A percentile compares a stretch with the other conserved stretches of the same genome.
phyloP scores from a whole-genome alignment of 1,140 invertebrate genomes.

The Drosophila burlai region DNA sequence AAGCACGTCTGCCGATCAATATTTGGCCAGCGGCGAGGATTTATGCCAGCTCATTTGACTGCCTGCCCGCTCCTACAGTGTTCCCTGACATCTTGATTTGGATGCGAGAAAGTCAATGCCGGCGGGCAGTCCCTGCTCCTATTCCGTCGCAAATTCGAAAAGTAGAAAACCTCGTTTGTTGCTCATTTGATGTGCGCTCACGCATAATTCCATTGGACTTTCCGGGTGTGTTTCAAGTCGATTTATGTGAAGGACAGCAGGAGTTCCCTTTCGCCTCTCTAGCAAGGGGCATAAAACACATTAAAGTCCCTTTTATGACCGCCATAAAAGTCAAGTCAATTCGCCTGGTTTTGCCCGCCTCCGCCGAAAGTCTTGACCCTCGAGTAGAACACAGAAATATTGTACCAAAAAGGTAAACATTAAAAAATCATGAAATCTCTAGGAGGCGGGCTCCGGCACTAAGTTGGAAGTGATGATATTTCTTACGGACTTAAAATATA shows the following conservation, averaged over 20 bases:
- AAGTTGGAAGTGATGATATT: conserved; percentile 29
- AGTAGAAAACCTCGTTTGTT: conserved; percentile 51
- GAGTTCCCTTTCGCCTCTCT: conserved; percentile 36
- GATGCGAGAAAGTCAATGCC: conserved; percentile 42
- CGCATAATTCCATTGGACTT: conserved; percentile 63
- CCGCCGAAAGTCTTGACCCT: conserved; percentile 39
- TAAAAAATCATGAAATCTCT: conserved; percentile 58
- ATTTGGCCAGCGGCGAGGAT: conserved; percentile 55
- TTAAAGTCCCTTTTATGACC: conserved; percentile 76
- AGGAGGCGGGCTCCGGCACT: conserved; percentile 8
- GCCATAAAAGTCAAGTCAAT: conserved; percentile 78
- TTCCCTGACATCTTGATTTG: conserved; percentile 70
- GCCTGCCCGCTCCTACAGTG: conserved; percentile 9
- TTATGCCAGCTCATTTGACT: conserved; percentile 77
- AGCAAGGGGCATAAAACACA: conserved; percentile 67
- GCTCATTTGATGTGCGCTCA: conserved; percentile 57
- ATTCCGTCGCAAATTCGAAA: conserved; percentile 50
- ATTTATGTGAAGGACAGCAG: conserved; percentile 68
- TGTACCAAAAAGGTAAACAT: conserved; percentile 39
- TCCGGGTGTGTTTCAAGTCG: conserved; percentile 45
- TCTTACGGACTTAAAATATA: conserved; percentile 23
- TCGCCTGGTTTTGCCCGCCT: conserved; percentile 27
- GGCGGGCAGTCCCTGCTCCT: conserved; percentile 8
- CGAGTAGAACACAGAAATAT: conserved; percentile 27
- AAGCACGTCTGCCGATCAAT: conserved; percentile 46